These are phyloP conservation scores for Anser cygnoides DNA, from an alignment of 2,113 vertebrate species.

Conservation along the genomic window DNA sequence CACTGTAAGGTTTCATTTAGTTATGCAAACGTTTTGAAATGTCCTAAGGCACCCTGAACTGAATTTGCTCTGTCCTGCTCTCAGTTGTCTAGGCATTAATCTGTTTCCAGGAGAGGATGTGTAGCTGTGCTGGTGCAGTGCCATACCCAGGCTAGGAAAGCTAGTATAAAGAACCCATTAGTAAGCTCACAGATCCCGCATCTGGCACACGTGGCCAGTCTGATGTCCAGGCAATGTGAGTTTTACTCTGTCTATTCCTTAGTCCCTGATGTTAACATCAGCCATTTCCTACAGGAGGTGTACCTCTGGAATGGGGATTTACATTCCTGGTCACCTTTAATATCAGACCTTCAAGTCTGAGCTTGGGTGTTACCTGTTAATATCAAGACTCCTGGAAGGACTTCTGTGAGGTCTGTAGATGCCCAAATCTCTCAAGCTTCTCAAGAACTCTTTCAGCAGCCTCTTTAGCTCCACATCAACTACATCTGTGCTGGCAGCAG, in stretches of 20 bases:
- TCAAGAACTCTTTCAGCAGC: not conserved
- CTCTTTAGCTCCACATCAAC: not conserved
- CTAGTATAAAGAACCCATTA: not conserved
- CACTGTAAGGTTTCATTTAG: not conserved
- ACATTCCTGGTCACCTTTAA: not conserved
- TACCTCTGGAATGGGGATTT: not conserved
- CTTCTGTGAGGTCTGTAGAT: not conserved
- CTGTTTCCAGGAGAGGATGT: fast-evolving
- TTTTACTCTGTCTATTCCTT: not conserved
- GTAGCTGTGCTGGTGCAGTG: not conserved
- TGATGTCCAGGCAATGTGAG: not conserved
- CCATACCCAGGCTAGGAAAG: not conserved
- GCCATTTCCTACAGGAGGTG: not conserved
- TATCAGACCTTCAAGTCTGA: not conserved
- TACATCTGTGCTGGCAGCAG: not conserved
- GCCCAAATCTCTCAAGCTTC: not conserved
- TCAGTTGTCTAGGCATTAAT: not conserved
- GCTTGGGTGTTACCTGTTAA: not conserved
- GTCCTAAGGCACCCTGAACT: not conserved
- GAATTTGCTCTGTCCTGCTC: not conserved
- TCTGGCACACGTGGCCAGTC: not conserved
- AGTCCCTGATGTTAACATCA: not conserved
- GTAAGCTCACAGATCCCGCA: not conserved
- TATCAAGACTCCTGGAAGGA: not conserved
- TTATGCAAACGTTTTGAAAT: not conserved